Conservation (phyloP, 1,140 invertebrate species). For the Dendroctonus valens region DNA sequence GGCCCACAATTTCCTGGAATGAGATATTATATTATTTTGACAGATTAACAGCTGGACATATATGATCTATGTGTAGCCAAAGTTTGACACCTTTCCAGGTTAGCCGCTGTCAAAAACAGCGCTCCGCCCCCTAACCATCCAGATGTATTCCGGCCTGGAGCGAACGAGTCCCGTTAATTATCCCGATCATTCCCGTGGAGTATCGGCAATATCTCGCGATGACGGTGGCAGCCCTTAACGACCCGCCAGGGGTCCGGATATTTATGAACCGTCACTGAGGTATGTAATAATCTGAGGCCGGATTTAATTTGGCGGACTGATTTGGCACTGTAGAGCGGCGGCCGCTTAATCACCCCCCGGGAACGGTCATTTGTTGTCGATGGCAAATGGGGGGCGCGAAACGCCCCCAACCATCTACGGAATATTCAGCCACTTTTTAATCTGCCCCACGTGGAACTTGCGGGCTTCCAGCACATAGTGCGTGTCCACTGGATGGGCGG, state of each 20-base stretch:
- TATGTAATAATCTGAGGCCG: conserved; percentile 66
- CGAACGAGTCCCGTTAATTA: conserved; percentile 10
- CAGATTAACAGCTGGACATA: too few species aligned
- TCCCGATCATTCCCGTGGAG: conserved; percentile 10
- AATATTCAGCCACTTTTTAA: conserved; percentile 67
- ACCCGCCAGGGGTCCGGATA: conserved; percentile 46
- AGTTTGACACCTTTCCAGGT: too few species aligned
- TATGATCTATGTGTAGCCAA: too few species aligned
- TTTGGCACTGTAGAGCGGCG: conserved; percentile 50
- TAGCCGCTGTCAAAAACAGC: too few species aligned
- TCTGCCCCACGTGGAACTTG: conserved; percentile 63
- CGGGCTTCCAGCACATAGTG: conserved; percentile 67
- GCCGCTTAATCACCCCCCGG: conserved; percentile 49
- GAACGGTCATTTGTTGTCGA: conserved; percentile 25
- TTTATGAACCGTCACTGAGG: conserved; percentile 65
- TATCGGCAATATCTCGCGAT: conserved; percentile 19
- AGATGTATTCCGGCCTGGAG: too few species aligned
- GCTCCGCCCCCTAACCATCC: too few species aligned
- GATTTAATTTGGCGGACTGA: conserved; percentile 67
- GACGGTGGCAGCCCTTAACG: conserved; percentile 16
- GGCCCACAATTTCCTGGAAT: too few species aligned
- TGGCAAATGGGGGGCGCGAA: background rate
- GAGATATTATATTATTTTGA: too few species aligned
- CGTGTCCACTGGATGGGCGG: conserved; percentile 69
- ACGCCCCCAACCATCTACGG: background rate